Conservation (phyloP, 92 coral and sea anemone species). For the Parazoanthus atlanticus region DNA sequence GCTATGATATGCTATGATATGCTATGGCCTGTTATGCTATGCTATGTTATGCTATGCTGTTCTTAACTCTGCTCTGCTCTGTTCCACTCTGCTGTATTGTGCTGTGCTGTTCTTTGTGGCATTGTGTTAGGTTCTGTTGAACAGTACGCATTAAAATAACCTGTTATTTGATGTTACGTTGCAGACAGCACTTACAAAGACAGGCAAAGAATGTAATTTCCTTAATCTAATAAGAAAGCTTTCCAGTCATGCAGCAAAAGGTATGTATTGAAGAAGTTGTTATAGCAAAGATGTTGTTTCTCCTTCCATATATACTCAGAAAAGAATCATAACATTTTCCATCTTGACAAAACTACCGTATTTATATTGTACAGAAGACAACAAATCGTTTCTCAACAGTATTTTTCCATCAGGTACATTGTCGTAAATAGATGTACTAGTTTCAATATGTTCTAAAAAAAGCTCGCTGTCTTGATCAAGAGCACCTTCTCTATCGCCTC, state of each 20-base stretch:
- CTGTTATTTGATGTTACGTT: not conserved
- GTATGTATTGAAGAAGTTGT: conserved; percentile 16
- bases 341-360: not conserved
- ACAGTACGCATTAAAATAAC: not conserved
- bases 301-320: not conserved
- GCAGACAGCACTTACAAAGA: conserved; percentile 62
- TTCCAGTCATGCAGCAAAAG: conserved; percentile 51
- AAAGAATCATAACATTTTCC: not conserved
- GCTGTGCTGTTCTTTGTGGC: not conserved
- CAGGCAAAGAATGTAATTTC: conserved; percentile 53
- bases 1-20: too few species aligned
- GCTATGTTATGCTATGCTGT: too few species aligned
- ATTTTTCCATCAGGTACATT: too few species aligned
- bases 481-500: too few species aligned
- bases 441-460: not conserved
- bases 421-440: too few species aligned
- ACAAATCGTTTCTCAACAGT: too few species aligned
- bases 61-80: too few species aligned
- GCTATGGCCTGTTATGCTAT: too few species aligned
- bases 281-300: not conserved
- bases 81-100: too few species aligned
- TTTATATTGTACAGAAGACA: too few species aligned
- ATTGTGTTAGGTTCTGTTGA: not conserved
- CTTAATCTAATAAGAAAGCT: conserved; percentile 59
- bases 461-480: too few species aligned